These are phyloP conservation scores for Drosophila nasuta DNA, from an alignment of 1,140 invertebrate species.

Conservation along the genomic window DNA sequence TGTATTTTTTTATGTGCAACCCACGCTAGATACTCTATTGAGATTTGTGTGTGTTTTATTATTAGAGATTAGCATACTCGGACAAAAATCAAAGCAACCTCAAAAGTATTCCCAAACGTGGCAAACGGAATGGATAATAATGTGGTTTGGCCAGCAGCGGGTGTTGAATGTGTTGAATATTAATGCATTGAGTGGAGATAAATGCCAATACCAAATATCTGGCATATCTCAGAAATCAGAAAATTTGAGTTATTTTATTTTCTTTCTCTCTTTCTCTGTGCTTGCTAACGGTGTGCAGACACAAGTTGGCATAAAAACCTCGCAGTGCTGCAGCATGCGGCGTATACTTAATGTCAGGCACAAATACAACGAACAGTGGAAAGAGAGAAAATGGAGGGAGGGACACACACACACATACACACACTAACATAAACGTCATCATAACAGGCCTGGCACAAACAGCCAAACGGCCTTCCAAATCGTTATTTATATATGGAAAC, in stretches of 20 bases:
- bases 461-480: slow-evolving; percentile 48
- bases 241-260: slow-evolving; percentile 26
- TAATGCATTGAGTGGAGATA: slow-evolving; percentile 29
- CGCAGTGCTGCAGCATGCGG: slow-evolving; percentile 32
- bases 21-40: background rate
- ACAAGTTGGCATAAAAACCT: slow-evolving; percentile 15
- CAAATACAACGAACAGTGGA: background rate
- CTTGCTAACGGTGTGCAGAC: slow-evolving; percentile 15
- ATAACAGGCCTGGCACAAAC: slow-evolving; percentile 46
- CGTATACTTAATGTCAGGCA: slow-evolving; percentile 58
- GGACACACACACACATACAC: background rate
- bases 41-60: slow-evolving; percentile 11
- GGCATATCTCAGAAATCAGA: slow-evolving; percentile 7
- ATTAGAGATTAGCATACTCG: slow-evolving; percentile 2
- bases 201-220: slow-evolving; percentile 22
- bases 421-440: slow-evolving; percentile 43
- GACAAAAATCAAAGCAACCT: slow-evolving; percentile 27
- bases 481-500: slow-evolving; percentile 60
- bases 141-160: slow-evolving; percentile 14
- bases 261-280: background rate
- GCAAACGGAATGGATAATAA: slow-evolving; percentile 9
- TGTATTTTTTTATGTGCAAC: background rate
- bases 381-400: background rate
- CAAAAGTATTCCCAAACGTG: slow-evolving; percentile 30
- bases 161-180: slow-evolving; percentile 37